phyloP scores from a whole-genome alignment of 2,888 invertebrate species.

The Hyles lineata region DNA sequence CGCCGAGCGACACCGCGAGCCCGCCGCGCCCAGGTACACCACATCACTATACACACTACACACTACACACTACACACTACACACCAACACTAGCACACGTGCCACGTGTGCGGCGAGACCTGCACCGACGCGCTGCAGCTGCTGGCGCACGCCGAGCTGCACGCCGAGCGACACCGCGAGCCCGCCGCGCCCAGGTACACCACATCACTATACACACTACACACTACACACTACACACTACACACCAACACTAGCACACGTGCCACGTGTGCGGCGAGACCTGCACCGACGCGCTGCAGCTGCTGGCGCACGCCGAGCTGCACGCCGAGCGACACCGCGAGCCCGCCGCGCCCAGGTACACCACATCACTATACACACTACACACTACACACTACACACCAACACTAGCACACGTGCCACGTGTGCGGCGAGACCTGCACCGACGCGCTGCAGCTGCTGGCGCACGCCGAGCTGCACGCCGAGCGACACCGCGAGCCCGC shows the following conservation, averaged over 20 bases:
- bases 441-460: conserved; percentile 90
- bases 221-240: too few relatives aligned
- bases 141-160: conserved; percentile 91
- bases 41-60: too few relatives aligned
- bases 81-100: too few relatives aligned
- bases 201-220: too few relatives aligned
- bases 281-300: conserved; percentile 90
- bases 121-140: conserved; percentile 91
- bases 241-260: too few relatives aligned
- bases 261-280: conserved; percentile 93
- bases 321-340: conserved; percentile 88
- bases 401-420: conserved; percentile 92
- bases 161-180: conserved; percentile 87
- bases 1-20: conserved; percentile 86
- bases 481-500: conserved; percentile 82
- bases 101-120: conserved; percentile 91
- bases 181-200: conserved; percentile 38
- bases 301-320: conserved; percentile 91
- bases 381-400: too few relatives aligned
- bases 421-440: conserved; percentile 92
- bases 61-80: too few relatives aligned
- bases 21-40: conserved; percentile 37
- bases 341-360: conserved; percentile 38
- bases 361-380: too few relatives aligned
- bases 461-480: conserved; percentile 92